Percentiles rank a stretch among this genome's conserved stretches.
These are phyloP conservation scores for Itoplectis maculator DNA, from an alignment of 2,888 invertebrate genomes.

Conservation along the genomic window DNA sequence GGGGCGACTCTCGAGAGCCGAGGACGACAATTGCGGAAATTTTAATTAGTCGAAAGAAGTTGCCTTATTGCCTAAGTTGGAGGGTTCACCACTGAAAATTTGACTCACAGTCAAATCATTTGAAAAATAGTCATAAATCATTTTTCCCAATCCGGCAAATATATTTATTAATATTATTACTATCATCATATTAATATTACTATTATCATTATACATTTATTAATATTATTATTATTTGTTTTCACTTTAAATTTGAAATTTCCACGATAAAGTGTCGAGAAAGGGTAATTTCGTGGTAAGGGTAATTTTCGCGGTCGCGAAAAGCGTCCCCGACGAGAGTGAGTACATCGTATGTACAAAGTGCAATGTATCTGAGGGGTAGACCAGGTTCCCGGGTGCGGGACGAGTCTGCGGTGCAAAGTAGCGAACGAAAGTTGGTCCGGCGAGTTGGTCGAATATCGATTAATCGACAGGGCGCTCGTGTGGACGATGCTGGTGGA, in stretches of 20 bases:
- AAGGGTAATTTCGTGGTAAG: neutral
- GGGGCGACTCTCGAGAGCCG: neutral
- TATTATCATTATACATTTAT: neutral
- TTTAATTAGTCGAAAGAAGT: neutral
- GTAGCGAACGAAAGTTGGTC: slow-evolving; percentile 30
- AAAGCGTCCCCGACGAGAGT: slow-evolving; percentile 11
- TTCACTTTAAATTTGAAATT: neutral
- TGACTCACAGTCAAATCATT: too few relatives aligned
- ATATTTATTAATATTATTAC: neutral
- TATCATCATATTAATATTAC: neutral
- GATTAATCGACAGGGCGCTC: slow-evolving; percentile 56
- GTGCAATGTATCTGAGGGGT: too few relatives aligned
- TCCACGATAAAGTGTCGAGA: neutral
- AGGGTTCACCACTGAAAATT: too few relatives aligned
- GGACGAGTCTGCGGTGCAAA: slow-evolving; percentile 38
- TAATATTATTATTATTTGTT: neutral
- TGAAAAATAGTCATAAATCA: too few relatives aligned
- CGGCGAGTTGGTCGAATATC: slow-evolving; percentile 57
- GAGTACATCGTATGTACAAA: slow-evolving; percentile 21
- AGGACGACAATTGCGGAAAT: neutral
- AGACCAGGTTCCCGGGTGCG: too few relatives aligned
- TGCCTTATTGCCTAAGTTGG: too few relatives aligned
- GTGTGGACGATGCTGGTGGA: slow-evolving; percentile 14
- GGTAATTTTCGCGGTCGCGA: slow-evolving; percentile 10
- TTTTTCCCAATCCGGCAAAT: too few relatives aligned